Percentiles rank a stretch among this genome's conserved stretches.
phyloP scores from a whole-genome alignment of 2,113 vertebrate species.

The Poeciliopsis prolifica region DNA sequence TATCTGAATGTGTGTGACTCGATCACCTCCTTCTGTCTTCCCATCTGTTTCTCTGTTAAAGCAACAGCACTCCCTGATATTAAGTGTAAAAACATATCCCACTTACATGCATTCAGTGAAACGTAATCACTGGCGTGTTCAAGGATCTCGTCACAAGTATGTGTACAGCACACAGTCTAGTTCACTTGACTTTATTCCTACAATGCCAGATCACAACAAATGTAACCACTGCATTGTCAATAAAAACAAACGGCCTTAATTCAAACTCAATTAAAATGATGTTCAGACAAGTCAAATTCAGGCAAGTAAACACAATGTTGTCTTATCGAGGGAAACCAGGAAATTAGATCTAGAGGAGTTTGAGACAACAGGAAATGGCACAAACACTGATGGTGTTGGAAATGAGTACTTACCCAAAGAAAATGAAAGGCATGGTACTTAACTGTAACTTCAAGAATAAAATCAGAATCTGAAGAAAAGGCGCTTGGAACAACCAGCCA shows the following conservation, averaged over 20 bases:
- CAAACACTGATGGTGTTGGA: background rate
- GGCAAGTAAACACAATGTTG: background rate
- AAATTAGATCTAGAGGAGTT: too few species aligned
- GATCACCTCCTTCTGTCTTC: conserved; percentile 23
- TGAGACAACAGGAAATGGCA: too few species aligned
- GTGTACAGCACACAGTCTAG: background rate
- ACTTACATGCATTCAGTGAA: background rate
- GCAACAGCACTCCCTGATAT: conserved; percentile 1
- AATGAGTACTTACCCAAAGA: background rate
- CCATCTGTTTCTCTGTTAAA: conserved; percentile 42
- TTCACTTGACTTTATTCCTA: background rate
- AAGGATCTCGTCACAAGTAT: background rate
- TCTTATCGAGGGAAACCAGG: too few species aligned
- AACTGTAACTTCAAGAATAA: background rate
- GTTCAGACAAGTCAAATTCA: background rate
- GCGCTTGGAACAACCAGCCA: background rate
- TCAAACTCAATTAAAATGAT: background rate
- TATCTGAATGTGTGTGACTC: conserved; percentile 38
- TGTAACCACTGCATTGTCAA: background rate
- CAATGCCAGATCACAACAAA: background rate
- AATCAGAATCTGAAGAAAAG: background rate
- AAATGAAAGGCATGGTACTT: background rate
- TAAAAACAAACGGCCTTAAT: background rate
- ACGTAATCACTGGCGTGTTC: background rate
- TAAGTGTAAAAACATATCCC: conserved; percentile 3